Evolutionary conservation across 2,888 invertebrate genomes (phyloP).

Genomic region (Pegoplata infirma): DNA sequence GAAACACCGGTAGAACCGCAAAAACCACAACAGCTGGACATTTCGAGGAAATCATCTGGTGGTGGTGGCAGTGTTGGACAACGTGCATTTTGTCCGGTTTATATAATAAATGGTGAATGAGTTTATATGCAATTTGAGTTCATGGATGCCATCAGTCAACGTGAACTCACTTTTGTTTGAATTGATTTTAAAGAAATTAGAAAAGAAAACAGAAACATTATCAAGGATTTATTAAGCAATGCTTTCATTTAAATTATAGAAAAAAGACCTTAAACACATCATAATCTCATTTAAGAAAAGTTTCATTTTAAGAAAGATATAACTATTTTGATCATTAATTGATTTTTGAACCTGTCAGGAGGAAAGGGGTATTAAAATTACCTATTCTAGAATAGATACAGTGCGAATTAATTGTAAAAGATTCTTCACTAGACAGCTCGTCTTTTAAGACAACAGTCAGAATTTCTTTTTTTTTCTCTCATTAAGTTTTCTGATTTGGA

Average conservation of each 20-base stretch:
- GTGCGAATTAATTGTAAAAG: too few relatives aligned
- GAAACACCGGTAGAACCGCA: constrained; percentile 27
- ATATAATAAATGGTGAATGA: constrained; percentile 76
- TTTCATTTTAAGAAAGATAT: too few relatives aligned
- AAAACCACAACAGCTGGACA: background rate
- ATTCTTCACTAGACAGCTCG: too few relatives aligned
- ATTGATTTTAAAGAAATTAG: constrained; percentile 32
- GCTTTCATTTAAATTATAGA: constrained; percentile 30
- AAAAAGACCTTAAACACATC: constrained; percentile 28
- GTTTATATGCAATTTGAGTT: constrained; percentile 76
- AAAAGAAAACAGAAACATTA: too few relatives aligned
- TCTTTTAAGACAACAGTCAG: too few relatives aligned
- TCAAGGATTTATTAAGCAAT: constrained; percentile 32
- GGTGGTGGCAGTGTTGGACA: constrained; percentile 56
- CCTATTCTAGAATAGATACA: too few relatives aligned
- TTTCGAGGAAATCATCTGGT: constrained; percentile 49
- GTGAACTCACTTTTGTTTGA: constrained; percentile 73
- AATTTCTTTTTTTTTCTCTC: too few relatives aligned
- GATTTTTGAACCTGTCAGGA: too few relatives aligned
- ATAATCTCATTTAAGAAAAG: too few relatives aligned
- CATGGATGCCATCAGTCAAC: constrained; percentile 73
- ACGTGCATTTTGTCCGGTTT: constrained; percentile 74
- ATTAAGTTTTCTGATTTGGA: too few relatives aligned
- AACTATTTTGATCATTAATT: too few relatives aligned
- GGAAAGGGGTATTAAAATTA: too few relatives aligned